phyloP scores from a whole-genome alignment of 2,113 vertebrate species.

The Anarhynchus alexandrinus region DNA sequence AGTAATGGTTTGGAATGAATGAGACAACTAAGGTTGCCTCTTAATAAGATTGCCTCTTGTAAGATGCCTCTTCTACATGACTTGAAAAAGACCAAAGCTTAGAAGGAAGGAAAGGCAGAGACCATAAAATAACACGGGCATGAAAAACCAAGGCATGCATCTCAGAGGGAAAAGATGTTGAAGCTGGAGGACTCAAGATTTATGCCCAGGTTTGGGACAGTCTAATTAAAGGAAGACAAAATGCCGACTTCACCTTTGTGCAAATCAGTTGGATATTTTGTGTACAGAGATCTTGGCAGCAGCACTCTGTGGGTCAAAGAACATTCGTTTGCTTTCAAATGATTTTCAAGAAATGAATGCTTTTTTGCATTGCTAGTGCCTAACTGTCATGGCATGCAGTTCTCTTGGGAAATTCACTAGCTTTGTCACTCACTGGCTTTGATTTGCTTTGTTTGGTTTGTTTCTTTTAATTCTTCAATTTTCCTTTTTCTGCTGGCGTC shows the following conservation, averaged over 20 bases:
- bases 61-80: background rate
- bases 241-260: background rate
- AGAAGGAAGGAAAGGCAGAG: background rate
- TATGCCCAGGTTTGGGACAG: background rate
- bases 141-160: background rate
- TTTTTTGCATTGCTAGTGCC: background rate
- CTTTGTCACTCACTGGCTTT: background rate
- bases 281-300: background rate
- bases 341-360: background rate
- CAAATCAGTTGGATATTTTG: background rate
- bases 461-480: background rate
- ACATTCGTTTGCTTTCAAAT: background rate
- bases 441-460: background rate
- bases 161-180: background rate
- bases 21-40: background rate
- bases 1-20: background rate
- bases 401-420: background rate
- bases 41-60: too few species aligned
- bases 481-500: background rate
- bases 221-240: background rate
- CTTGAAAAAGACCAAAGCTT: background rate
- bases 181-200: background rate
- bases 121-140: background rate
- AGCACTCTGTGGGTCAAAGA: background rate
- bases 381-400: background rate